These are phyloP conservation scores for Pteruthius melanotis DNA, from an alignment of 2,113 vertebrate genomes.

Conservation along the genomic window DNA sequence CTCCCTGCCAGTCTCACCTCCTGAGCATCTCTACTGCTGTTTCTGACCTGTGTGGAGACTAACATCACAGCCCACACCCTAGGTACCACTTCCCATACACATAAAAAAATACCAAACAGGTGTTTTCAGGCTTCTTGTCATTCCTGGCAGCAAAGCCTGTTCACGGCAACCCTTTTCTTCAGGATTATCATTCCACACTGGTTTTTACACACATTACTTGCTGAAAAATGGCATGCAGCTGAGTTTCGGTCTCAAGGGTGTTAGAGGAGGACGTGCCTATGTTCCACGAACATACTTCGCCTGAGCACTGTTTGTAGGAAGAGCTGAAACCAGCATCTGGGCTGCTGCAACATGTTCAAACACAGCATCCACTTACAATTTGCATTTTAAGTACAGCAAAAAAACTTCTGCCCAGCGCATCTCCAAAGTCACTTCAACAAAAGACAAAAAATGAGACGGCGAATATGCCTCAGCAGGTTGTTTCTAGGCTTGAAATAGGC, in stretches of 20 bases:
- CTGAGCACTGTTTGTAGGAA: background rate
- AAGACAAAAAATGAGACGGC: background rate
- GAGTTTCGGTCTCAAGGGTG: slow-evolving; percentile 56
- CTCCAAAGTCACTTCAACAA: background rate
- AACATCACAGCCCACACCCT: background rate
- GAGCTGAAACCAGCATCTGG: slow-evolving; percentile 12
- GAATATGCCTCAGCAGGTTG: background rate
- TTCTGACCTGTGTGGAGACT: background rate
- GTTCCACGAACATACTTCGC: background rate
- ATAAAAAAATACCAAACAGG: background rate
- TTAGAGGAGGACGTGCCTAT: slow-evolving; percentile 10
- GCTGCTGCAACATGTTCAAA: slow-evolving; percentile 49
- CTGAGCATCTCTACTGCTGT: background rate
- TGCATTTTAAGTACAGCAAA: slow-evolving; percentile 40
- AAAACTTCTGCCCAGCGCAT: background rate
- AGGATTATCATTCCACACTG: background rate
- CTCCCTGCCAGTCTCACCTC: background rate
- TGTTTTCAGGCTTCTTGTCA: background rate
- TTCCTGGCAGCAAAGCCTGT: background rate
- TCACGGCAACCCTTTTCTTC: background rate
- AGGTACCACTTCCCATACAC: background rate
- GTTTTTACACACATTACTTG: background rate
- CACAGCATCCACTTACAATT: background rate
- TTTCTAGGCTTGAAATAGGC: slow-evolving; percentile 10
- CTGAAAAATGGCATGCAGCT: background rate